A percentile compares a stretch with the other conserved stretches of the same genome.
Conservation (phyloP, 2,888 invertebrate species). For the Andricus curvator region DNA sequence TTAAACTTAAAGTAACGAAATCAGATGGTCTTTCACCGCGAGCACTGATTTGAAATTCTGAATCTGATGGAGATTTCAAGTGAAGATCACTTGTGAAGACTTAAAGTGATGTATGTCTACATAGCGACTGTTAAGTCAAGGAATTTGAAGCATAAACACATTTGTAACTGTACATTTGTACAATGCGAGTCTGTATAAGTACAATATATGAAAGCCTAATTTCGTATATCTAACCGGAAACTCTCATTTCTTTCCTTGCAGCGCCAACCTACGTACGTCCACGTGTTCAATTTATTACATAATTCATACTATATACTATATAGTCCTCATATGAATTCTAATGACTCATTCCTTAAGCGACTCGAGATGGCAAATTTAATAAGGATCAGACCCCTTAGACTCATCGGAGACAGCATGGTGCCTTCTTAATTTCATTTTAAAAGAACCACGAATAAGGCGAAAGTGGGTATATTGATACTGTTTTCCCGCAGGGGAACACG, state of each 20-base stretch:
- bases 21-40: neutral
- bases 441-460: neutral
- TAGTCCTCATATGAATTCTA: conserved; percentile 18
- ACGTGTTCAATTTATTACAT: conserved; percentile 28
- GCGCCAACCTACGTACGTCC: conserved; percentile 31
- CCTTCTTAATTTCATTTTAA: neutral
- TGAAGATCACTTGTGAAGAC: conserved; percentile 1
- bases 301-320: conserved; percentile 19
- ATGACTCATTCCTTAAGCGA: conserved; percentile 36
- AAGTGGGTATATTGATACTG: neutral
- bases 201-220: conserved; percentile 50
- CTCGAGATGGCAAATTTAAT: conserved; percentile 32
- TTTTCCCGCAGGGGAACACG: no score
- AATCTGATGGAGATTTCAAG: conserved; percentile 3
- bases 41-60: conserved; percentile 1
- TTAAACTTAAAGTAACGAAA: neutral
- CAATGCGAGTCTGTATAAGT: conserved; percentile 12
- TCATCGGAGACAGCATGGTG: conserved; percentile 8
- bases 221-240: conserved; percentile 59
- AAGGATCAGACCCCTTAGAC: conserved; percentile 4
- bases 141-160: conserved; percentile 14
- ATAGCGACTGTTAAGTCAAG: neutral
- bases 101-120: neutral
- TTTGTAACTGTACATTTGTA: conserved; percentile 13
- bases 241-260: conserved; percentile 33